Conservation (phyloP, 2,888 invertebrate species). For the Gari tellinella region DNA sequence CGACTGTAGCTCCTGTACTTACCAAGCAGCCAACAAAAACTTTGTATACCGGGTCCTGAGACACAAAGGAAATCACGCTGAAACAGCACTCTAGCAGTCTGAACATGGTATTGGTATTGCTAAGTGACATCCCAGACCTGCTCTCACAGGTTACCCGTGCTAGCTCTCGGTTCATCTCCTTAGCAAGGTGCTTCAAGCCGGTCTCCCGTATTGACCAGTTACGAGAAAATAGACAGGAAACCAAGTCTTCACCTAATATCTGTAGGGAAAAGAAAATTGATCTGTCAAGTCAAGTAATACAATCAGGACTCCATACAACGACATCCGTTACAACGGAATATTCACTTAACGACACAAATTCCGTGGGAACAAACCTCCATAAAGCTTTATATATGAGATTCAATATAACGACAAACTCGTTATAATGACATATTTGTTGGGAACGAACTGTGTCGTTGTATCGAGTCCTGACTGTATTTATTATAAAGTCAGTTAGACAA, state of each 20-base stretch:
- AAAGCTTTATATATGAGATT: too few species aligned
- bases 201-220: conserved; percentile 84
- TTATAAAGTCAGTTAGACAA: too few species aligned
- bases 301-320: too few species aligned
- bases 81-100: conserved; percentile 82
- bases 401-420: too few species aligned
- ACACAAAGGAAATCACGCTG: conserved; percentile 83
- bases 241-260: conserved; percentile 84
- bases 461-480: too few species aligned
- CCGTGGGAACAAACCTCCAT: too few species aligned
- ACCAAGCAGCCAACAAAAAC: conserved; percentile 85
- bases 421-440: too few species aligned
- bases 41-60: conserved; percentile 85
- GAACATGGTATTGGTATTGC: conserved; percentile 71
- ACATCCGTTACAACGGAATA: too few species aligned
- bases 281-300: too few species aligned
- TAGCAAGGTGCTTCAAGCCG: conserved; percentile 81
- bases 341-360: too few species aligned
- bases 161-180: conserved; percentile 77
- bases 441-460: too few species aligned
- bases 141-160: conserved; percentile 77
- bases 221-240: conserved; percentile 83
- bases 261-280: conserved; percentile 46
- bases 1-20: too few species aligned
- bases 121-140: conserved; percentile 68